Evolutionary conservation across 2,888 invertebrate species (phyloP).

Genomic region (Thalpophila matura): DNA sequence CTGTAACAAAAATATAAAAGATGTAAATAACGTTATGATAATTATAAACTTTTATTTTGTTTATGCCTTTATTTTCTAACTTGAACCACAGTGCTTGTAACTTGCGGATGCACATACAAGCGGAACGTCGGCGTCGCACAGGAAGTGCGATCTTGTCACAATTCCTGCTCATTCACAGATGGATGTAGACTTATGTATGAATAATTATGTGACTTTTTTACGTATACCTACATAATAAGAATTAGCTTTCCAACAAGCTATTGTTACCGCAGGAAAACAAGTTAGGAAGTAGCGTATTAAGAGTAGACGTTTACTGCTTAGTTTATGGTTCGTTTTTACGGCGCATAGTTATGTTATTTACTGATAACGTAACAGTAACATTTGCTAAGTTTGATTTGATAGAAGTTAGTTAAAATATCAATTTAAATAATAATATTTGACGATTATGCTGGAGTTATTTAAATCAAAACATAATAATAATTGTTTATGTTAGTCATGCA

Average conservation of each 20-base stretch:
- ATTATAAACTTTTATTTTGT: too few species aligned
- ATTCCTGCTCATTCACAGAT: conserved; percentile 51
- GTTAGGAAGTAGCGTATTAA: conserved; percentile 29
- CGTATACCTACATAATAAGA: conserved; percentile 13
- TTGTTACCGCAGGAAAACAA: conserved; percentile 34
- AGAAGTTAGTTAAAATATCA: background rate
- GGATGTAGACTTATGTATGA: conserved; percentile 15
- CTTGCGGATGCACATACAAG: conserved; percentile 39
- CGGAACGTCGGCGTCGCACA: conserved; percentile 61
- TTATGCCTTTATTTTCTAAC: background rate
- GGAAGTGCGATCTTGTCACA: conserved; percentile 59
- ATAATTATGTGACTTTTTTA: conserved; percentile 48
- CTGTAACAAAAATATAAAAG: too few species aligned
- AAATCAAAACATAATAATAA: background rate
- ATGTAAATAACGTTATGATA: too few species aligned
- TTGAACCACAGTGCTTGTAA: conserved; percentile 15
- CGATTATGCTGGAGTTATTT: background rate
- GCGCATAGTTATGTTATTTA: background rate
- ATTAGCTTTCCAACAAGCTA: conserved; percentile 25
- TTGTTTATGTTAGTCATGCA: background rate
- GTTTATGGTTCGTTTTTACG: conserved; percentile 18
- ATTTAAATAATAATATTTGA: background rate
- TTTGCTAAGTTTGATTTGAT: background rate
- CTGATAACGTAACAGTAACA: background rate
- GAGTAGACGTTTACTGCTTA: conserved; percentile 9